Percentiles rank a stretch among this genome's conserved stretches.
Conservation (phyloP, 2,797 vertebrate genomes). For the Pangasius mekongensis region DNA sequence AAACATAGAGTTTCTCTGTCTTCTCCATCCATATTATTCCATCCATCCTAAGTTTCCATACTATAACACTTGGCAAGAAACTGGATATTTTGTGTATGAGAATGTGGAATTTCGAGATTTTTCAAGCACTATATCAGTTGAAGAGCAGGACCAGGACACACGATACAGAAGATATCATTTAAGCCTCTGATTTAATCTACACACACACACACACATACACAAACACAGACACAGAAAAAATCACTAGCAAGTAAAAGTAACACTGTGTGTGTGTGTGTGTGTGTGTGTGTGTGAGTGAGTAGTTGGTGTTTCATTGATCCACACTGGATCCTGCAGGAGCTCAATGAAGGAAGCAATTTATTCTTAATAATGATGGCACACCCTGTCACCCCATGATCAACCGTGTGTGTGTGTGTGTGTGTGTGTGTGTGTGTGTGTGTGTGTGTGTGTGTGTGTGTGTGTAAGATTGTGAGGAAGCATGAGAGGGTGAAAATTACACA, state of each 20-base stretch:
- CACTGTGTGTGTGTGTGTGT: background rate
- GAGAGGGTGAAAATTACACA: slow-evolving; percentile 3
- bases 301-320: slow-evolving; percentile 74
- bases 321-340: slow-evolving; percentile 65
- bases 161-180: no score
- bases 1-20: no score
- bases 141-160: no score
- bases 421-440: background rate
- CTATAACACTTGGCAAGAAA: no score
- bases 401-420: slow-evolving; percentile 49
- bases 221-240: background rate
- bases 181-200: no score
- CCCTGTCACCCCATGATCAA: slow-evolving; percentile 58
- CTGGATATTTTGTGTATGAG: no score
- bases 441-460: slow-evolving; percentile 44
- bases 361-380: slow-evolving; percentile 69
- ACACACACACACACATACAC: background rate
- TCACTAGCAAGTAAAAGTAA: background rate
- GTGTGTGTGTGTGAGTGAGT: slow-evolving; percentile 38
- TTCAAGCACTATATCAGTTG: no score
- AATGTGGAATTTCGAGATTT: no score
- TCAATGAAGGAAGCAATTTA: slow-evolving; percentile 71
- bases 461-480: slow-evolving; percentile 5
- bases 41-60: no score
- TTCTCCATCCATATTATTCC: no score